Evolutionary conservation across 2,113 vertebrate genomes (phyloP), one percentile per base, ranked within the genome.

Genomic region (Rhodinocichla rosea): DNA sequence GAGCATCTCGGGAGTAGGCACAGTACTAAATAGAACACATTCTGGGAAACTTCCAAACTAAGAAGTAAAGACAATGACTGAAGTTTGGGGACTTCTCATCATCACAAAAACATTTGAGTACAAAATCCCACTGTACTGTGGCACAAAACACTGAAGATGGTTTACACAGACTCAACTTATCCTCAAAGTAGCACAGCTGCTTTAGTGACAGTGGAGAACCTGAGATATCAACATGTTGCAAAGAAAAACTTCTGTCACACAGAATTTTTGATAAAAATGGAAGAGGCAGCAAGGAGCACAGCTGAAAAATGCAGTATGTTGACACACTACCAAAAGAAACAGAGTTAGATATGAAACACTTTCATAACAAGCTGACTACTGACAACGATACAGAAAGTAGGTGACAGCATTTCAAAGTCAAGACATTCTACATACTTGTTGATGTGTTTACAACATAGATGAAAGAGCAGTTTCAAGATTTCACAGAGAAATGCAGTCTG

Each of bases 391-490:
- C 92, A 97, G 96, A 97, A 97, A 97, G 94, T 95, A 96, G 96
- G 95, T 96, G 97, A 97, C 96, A 97, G 94, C 60, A 87, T 97
- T 97, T 97, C 97, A 97, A 97, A 97, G 96, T 97, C 94, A 96
- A 97, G 95, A 97, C 96, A 94, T 96, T 96, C 94, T 97, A 97
- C 96, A 97, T 97, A 94, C 94, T 97, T 95, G 93, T 95, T 97
- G 97, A 97, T 96, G 96, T 97, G 97, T 97, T 97, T 97, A 97
- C 97, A 97, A 97, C 94, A 82, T 24, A 97, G 97, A 97, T 97
- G 94, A 97, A 97, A 97, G 97, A 94, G 83, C 92, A 91, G 96
- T 89, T 92, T 94, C 84, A 83, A 80, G 92, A 96, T 97, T 96
- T 96, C 94, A 96, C 74, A 95, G 83, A 95, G 87, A 94, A 95